Evolutionary conservation across 2,888 invertebrate species (phyloP).

Genomic region (Tipula helvola): DNA sequence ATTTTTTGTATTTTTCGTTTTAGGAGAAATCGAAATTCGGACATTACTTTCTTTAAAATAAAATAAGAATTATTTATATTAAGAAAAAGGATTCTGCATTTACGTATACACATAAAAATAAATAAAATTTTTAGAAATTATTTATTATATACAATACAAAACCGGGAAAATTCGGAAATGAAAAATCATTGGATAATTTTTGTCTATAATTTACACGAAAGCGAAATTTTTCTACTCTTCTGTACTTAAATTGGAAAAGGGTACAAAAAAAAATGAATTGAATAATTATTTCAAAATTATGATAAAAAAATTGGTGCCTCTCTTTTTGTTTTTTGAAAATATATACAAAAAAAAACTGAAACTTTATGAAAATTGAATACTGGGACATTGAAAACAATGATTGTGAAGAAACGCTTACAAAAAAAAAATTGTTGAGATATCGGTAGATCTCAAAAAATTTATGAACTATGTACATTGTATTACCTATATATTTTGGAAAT

Average conservation of each 20-base stretch:
- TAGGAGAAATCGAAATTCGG: not conserved
- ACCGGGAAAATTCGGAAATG: not conserved
- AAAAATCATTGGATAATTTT: not conserved
- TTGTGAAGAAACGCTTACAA: not conserved
- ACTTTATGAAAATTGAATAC: not conserved
- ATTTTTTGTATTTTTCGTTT: not conserved
- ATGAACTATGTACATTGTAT: not conserved
- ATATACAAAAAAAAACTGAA: not conserved
- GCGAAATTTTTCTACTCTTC: not conserved
- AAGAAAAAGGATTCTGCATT: not conserved
- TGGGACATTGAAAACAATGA: not conserved
- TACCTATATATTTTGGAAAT: not conserved
- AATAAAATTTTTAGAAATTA: not conserved
- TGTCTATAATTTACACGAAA: not conserved
- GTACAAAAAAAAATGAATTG: not conserved
- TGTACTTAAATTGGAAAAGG: not conserved
- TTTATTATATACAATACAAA: not conserved
- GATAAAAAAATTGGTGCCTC: not conserved
- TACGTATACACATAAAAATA: not conserved
- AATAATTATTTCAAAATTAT: not conserved
- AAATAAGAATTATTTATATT: not conserved
- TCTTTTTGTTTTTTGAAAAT: not conserved
- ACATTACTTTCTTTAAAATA: not conserved
- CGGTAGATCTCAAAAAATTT: not conserved
- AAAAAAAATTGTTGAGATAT: not conserved